phyloP scores from a whole-genome alignment of 2,113 vertebrate genomes.

The Pelusios castaneus region DNA sequence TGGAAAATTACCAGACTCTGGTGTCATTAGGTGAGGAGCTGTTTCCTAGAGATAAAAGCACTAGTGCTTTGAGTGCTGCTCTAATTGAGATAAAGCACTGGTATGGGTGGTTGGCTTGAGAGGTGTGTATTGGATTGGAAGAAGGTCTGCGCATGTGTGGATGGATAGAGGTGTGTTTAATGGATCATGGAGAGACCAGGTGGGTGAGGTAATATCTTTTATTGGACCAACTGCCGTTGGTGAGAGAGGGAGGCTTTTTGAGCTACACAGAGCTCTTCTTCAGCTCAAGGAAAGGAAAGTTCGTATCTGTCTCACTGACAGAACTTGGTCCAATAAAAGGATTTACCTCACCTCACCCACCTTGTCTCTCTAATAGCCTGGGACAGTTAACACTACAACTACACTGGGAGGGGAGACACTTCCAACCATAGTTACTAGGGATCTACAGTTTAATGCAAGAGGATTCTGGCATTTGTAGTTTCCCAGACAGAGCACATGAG shows the following conservation, averaged over 20 bases:
- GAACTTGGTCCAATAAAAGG: background rate
- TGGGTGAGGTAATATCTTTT: background rate
- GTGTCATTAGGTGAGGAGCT: background rate
- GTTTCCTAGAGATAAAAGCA: background rate
- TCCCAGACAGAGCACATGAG: too few species aligned
- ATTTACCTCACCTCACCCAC: background rate
- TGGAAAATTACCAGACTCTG: background rate
- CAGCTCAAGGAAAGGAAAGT: background rate
- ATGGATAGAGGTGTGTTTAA: background rate
- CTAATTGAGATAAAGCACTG: background rate
- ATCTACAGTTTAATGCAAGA: background rate
- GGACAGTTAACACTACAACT: background rate
- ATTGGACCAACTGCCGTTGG: background rate
- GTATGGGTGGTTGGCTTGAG: fast-evolving
- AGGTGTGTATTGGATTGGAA: background rate
- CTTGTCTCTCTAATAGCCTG: background rate
- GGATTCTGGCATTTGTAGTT: too few species aligned
- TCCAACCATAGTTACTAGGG: background rate
- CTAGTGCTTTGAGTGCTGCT: background rate
- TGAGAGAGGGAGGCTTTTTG: background rate
- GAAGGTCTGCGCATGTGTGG: background rate
- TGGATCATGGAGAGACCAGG: background rate
- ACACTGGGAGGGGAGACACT: background rate
- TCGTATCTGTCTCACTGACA: background rate
- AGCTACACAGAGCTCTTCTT: background rate